These are phyloP conservation scores for Phaedon cochleariae DNA, from an alignment of 2,888 invertebrate genomes.

Conservation along the genomic window DNA sequence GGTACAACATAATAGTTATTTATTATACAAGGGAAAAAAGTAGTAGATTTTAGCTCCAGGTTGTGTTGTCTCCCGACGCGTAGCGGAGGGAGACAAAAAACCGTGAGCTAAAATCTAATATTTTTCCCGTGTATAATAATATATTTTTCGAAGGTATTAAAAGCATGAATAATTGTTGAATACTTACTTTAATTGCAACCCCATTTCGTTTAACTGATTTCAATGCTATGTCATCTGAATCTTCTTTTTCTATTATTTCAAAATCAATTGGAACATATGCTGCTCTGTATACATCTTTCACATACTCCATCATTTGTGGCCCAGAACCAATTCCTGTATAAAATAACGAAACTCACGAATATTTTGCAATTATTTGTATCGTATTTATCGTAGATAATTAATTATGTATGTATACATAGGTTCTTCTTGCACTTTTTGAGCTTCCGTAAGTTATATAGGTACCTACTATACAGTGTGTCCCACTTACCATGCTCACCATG, in stretches of 20 bases:
- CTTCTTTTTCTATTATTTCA: conserved; percentile 48
- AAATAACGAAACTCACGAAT: conserved; percentile 31
- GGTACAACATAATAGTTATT: no score
- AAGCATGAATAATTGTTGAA: not conserved
- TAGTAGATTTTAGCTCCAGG: no score
- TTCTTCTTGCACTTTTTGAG: not conserved
- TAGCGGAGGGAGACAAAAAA: no score
- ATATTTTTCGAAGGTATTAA: not conserved
- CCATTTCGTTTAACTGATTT: conserved; percentile 55
- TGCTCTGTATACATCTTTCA: conserved; percentile 50
- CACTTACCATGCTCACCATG: no score
- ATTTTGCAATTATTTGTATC: no score
- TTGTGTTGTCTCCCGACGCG: no score
- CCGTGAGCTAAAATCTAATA: no score
- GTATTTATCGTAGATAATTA: no score
- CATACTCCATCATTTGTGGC: conserved; percentile 53
- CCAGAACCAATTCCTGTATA: conserved; percentile 51
- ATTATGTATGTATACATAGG: not conserved
- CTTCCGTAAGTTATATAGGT: no score
- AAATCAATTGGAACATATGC: conserved; percentile 56
- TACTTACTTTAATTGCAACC: conserved; percentile 61
- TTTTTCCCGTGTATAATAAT: no score
- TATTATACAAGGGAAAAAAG: no score
- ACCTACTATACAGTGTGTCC: no score
- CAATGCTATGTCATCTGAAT: conserved; percentile 45